A percentile compares a stretch with the other conserved stretches of the same genome.
These are phyloP conservation scores for Tetrao urogallus DNA, from an alignment of 2,113 vertebrate genomes.

Conservation along the genomic window DNA sequence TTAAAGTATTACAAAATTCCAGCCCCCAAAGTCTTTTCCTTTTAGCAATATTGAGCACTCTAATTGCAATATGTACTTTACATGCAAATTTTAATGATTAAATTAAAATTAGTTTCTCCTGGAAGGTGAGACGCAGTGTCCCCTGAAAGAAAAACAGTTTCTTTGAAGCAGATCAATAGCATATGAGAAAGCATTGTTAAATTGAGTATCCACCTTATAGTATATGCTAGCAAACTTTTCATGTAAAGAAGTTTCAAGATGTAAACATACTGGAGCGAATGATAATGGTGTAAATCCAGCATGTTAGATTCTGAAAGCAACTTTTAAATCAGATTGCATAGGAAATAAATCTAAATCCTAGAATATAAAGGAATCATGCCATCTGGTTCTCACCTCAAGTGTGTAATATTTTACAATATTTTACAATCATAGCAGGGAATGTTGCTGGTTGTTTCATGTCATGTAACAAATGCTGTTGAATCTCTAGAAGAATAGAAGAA, in stretches of 20 bases:
- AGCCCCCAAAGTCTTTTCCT: slow-evolving; percentile 26
- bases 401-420: background rate
- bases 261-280: background rate
- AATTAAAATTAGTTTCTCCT: slow-evolving; percentile 56
- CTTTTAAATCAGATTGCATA: background rate
- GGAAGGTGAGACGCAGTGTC: background rate
- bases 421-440: background rate
- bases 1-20: background rate
- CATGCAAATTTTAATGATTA: slow-evolving; percentile 62
- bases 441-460: rapidly evolving
- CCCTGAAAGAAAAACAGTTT: slow-evolving; percentile 10
- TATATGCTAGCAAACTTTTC: background rate
- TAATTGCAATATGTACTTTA: slow-evolving; percentile 41
- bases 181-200: background rate
- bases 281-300: background rate
- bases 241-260: background rate
- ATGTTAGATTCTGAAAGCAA: background rate
- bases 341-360: background rate
- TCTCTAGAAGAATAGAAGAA: background rate
- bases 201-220: background rate
- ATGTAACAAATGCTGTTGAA: background rate
- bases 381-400: background rate
- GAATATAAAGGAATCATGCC: background rate
- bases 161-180: background rate
- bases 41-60: slow-evolving; percentile 20